Evolutionary conservation across 2,888 invertebrate species (phyloP), one percentile per base, ranked within the genome.

Genomic region (Lepeophtheirus nordmannii): DNA sequence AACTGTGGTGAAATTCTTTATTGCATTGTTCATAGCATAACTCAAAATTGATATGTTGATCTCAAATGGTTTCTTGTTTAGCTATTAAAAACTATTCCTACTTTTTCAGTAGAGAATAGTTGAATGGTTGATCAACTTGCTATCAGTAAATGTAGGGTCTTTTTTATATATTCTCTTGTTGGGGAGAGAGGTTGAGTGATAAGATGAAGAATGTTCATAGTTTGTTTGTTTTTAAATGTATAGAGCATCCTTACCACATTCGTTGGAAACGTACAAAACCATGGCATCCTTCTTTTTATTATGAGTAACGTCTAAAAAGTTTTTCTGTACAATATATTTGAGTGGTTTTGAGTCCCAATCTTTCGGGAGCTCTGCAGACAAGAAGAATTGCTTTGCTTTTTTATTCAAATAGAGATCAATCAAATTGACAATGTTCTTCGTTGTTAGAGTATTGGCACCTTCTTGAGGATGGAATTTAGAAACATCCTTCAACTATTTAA

Each of bases 401-500:
- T 17, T 17, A 5, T 14, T 17, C 53, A 46, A 46, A 17, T n/a
- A 46, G 5, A n/a, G 53, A 17, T 46, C 53, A 14, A 46, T 46
- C 1, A 46, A 17, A 5, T 46, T 46, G 3, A 46, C 53, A 14
- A 46, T 2, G 8, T 46, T 46, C 8, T 30, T 46, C 8, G 14
- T 46, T 46, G 14, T 46, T 46, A 46, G 17, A n/a, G 53, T 14
- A 14, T 17, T 46, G 5, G 53, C 53, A 46, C 8, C 53, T 17
- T 46, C 53, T 5, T 14, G 53, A n/a, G 53, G n/a, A 46, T 46
- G 53, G 53, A n/a, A 46, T 46, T 46, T 46, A 46, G 53, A 46
- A 14, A 46, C 53, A 46, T 14, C 17, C 1, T 2, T 8, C 53
- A 46, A 46, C 53, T 46, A 46, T 46, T 46, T 5, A 46, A 46